Evolutionary conservation across 1,140 invertebrate species (phyloP).

Genomic region (Nixonia krombeini): DNA sequence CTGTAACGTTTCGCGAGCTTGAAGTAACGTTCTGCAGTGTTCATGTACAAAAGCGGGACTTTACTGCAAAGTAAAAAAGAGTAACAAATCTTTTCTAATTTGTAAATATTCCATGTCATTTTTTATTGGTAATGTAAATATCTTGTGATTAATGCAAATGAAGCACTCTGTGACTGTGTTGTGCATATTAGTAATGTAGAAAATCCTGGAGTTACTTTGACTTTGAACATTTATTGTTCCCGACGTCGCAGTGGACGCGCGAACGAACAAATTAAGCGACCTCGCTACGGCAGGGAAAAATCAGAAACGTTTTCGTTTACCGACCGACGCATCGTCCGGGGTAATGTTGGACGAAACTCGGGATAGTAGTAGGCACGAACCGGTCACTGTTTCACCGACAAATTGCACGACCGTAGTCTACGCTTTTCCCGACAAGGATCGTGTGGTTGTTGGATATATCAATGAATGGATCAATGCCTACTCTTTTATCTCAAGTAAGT

Average conservation of each 20-base stretch:
- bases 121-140: too few species aligned
- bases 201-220: background rate
- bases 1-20: too few species aligned
- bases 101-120: too few species aligned
- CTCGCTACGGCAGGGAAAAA: constrained; percentile 55
- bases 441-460: constrained; percentile 74
- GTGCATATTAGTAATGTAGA: background rate
- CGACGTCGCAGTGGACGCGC: constrained; percentile 59
- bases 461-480: constrained; percentile 78
- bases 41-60: too few species aligned
- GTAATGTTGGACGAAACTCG: constrained; percentile 55
- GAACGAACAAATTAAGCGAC: constrained; percentile 59
- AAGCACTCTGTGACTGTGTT: too few species aligned
- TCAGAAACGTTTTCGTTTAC: constrained; percentile 55
- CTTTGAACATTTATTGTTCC: constrained; percentile 47
- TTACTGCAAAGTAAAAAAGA: too few species aligned
- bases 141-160: too few species aligned
- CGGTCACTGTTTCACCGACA: constrained; percentile 51
- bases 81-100: too few species aligned
- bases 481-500: constrained; percentile 75
- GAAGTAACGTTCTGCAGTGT: too few species aligned
- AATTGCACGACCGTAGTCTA: constrained; percentile 70
- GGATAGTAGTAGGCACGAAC: constrained; percentile 41
- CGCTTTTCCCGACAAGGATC: constrained; percentile 65
- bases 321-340: constrained; percentile 54